These are phyloP conservation scores for Pycnonotus jocosus DNA, from an alignment of 2,113 vertebrate species.

Conservation along the genomic window DNA sequence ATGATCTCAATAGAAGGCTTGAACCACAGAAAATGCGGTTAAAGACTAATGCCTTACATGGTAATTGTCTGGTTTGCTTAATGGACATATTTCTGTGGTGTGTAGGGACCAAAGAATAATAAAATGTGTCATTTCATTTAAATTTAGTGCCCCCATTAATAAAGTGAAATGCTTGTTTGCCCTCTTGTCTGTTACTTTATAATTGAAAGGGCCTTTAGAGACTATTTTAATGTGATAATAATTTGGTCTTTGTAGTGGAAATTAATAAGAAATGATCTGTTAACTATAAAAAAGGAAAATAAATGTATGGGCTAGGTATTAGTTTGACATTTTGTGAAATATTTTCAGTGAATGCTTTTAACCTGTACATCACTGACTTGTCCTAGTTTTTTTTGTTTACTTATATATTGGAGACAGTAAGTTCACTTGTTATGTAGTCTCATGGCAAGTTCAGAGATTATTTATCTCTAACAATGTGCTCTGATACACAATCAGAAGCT, in stretches of 20 bases:
- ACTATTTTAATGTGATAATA: not conserved
- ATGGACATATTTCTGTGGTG: not conserved
- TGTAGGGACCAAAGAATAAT: not conserved
- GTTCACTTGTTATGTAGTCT: not conserved
- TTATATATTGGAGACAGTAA: not conserved
- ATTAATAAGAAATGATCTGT: not conserved
- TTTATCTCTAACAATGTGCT: not conserved
- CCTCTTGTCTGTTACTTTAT: not conserved
- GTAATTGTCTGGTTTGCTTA: not conserved
- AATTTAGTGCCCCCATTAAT: not conserved
- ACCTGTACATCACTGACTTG: not conserved
- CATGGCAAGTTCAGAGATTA: not conserved
- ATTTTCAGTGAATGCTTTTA: not conserved
- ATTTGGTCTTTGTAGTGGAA: not conserved
- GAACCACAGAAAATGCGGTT: not conserved
- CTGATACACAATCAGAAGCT: not conserved
- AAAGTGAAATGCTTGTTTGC: not conserved
- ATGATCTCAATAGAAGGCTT: not conserved
- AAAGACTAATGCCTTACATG: not conserved
- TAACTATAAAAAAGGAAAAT: not conserved
- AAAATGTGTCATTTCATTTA: not conserved
- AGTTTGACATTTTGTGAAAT: not conserved
- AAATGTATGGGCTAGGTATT: not conserved
- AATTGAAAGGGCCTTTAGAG: not conserved
- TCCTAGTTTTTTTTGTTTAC: not conserved